Base-by-base conservation (phyloP, 2,113 vertebrate genomes). In the Hippocampus mohnikei region DNA sequence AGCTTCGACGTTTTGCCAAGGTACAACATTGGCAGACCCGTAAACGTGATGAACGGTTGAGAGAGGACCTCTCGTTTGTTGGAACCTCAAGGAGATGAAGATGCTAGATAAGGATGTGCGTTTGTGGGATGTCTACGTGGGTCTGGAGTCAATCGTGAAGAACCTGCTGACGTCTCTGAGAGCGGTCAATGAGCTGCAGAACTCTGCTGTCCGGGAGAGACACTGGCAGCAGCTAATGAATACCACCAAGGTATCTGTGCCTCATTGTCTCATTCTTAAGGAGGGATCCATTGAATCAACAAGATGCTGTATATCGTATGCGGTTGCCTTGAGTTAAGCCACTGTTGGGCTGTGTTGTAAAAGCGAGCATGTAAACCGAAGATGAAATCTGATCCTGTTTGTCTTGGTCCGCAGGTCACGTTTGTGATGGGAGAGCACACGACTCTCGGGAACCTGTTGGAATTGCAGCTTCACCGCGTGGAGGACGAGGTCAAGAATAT, bases 1-100 rank as follows among this genome's bases (percentile, higher is more conserved):
- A 93, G 73, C 90, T 94, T 72, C 86, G 93, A 87, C 91, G 94
- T 85, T 93, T 94, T 87, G 93, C 93, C 80, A 94, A 94, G 89
- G 92, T 92, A 78, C 50, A 66, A 50, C 40, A 58, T 60, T 1
- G 23, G 21, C 13, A 3, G 1, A 25, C 11, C 41, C 11, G 41
- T 3, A 67, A 59, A 62, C 18, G 42, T 55, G 67, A 42, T 7
- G 27, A 3, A 3, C 1, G 0, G 10, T 48, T 56, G 13, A 66
- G 27, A 33, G 61, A 23, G 60, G 13, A 8, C 16, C 1, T 23
- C 20, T 23, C 42, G 20, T 56, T 15, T 75, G 18, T 29, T n/a
- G 7, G 41, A 33, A 64, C 0, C 65, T 82, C 16, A 73, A 90
- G 91, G 91, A 94, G 85, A 93, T 91, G 72, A 93, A 91, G 82